These are phyloP conservation scores for Deilephila porcellus DNA, from an alignment of 2,888 invertebrate genomes.

Conservation along the genomic window DNA sequence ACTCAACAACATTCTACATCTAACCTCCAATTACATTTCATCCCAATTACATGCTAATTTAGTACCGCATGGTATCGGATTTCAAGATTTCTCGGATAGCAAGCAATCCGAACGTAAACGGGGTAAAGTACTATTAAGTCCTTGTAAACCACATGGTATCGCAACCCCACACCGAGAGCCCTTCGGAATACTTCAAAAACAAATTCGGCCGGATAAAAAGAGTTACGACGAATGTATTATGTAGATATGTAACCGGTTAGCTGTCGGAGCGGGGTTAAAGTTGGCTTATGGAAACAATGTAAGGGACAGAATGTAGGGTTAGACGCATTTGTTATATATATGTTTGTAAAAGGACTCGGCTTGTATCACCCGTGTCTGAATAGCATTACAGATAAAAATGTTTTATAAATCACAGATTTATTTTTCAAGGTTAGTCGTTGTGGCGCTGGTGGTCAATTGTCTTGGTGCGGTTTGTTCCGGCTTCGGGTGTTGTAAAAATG, in stretches of 20 bases:
- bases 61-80: neutral
- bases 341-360: constrained; percentile 7
- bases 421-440: too few relatives aligned
- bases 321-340: constrained; percentile 4
- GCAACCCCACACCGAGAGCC: constrained; percentile 14
- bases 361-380: constrained; percentile 10
- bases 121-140: constrained; percentile 14
- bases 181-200: constrained; percentile 28
- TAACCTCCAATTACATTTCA: too few relatives aligned
- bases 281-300: constrained; percentile 42
- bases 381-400: neutral
- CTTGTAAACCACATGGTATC: constrained; percentile 4
- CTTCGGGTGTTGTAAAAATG: too few relatives aligned
- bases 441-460: too few relatives aligned
- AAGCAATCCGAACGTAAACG: neutral
- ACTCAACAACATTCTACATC: too few relatives aligned
- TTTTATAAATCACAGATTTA: neutral
- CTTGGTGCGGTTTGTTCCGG: too few relatives aligned
- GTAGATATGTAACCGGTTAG: constrained; percentile 60
- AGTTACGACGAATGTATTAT: constrained; percentile 60
- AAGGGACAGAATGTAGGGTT: constrained; percentile 26
- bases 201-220: constrained; percentile 28
- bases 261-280: constrained; percentile 48
- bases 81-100: neutral
- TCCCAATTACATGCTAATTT: neutral